A percentile compares a stretch with the other conserved stretches of the same genome.
Evolutionary conservation across 2,888 invertebrate genomes (phyloP).

Genomic region (Leuctra nigra): DNA sequence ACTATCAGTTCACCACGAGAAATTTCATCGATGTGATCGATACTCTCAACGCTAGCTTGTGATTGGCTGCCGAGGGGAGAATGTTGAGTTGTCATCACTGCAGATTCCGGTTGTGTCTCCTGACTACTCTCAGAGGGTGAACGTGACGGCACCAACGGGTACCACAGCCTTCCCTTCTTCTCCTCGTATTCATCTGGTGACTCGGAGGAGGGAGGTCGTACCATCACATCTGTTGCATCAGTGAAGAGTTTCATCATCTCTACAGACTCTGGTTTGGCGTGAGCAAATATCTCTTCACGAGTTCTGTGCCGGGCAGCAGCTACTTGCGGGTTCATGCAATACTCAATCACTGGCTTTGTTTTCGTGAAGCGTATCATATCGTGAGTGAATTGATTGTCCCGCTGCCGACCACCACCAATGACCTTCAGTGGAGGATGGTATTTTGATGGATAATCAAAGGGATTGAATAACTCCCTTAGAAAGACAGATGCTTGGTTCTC

Average conservation of each 20-base stretch:
- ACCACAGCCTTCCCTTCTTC: neutral
- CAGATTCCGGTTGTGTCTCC: neutral
- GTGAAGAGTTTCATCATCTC: too few species aligned
- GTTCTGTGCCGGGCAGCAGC: conserved; percentile 15
- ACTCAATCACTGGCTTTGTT: conserved; percentile 19
- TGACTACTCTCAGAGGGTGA: too few species aligned
- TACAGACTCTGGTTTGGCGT: conserved; percentile 20
- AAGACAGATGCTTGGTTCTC: conserved; percentile 14
- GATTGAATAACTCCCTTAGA: conserved; percentile 20
- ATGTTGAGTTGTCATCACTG: too few species aligned
- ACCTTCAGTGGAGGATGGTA: conserved; percentile 18
- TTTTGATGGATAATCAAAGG: conserved; percentile 22
- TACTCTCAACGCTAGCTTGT: neutral
- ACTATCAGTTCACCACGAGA: neutral
- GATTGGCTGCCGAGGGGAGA: too few species aligned
- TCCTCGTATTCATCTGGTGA: neutral
- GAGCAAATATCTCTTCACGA: conserved; percentile 19
- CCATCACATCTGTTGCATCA: neutral
- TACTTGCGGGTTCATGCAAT: conserved; percentile 21
- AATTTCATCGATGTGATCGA: too few species aligned
- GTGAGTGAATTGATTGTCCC: conserved; percentile 20
- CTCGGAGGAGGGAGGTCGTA: neutral
- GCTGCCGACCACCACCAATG: conserved; percentile 10
- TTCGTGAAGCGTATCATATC: conserved; percentile 21
- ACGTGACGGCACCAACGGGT: too few species aligned